phyloP scores from a whole-genome alignment of 2,113 vertebrate genomes.

The Anoplopoma fimbria region DNA sequence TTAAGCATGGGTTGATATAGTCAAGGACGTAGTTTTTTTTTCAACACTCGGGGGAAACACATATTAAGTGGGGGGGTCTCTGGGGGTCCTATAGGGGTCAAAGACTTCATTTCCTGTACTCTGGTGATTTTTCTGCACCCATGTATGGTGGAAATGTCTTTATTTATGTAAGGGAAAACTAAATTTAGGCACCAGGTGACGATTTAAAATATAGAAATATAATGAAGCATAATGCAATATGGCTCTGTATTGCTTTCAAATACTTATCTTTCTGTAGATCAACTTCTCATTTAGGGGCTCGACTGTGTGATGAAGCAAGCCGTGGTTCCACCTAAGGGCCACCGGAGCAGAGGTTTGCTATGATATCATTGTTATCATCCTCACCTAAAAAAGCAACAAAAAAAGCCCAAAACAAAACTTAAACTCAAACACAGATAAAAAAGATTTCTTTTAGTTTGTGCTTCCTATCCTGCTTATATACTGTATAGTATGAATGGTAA shows the following conservation, averaged over 20 bases:
- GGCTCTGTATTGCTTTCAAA: not conserved
- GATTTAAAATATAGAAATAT: not conserved
- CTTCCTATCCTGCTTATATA: not conserved
- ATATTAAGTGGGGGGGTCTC: not conserved
- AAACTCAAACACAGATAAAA: not conserved
- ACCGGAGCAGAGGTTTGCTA: not conserved
- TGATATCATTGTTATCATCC: not conserved
- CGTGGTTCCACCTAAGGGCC: not conserved
- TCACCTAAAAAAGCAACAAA: not conserved
- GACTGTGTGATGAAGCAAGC: not conserved
- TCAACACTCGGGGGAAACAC: not conserved
- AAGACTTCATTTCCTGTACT: too few relatives aligned
- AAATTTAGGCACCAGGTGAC: not conserved
- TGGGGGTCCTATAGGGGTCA: too few relatives aligned
- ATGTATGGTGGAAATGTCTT: not conserved
- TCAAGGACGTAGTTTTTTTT: not conserved
- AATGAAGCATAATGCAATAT: not conserved
- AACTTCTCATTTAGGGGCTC: not conserved
- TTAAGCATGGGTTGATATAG: not conserved
- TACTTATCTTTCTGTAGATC: not conserved
- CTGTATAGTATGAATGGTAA: constrained; percentile 31
- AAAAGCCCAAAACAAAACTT: too few relatives aligned
- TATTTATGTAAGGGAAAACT: not conserved
- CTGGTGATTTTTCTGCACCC: too few relatives aligned
- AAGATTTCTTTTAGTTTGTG: not conserved